Evolutionary conservation across 2,888 invertebrate genomes (phyloP), one percentile per base, ranked within the genome.

Genomic region (Athalia circularis): DNA sequence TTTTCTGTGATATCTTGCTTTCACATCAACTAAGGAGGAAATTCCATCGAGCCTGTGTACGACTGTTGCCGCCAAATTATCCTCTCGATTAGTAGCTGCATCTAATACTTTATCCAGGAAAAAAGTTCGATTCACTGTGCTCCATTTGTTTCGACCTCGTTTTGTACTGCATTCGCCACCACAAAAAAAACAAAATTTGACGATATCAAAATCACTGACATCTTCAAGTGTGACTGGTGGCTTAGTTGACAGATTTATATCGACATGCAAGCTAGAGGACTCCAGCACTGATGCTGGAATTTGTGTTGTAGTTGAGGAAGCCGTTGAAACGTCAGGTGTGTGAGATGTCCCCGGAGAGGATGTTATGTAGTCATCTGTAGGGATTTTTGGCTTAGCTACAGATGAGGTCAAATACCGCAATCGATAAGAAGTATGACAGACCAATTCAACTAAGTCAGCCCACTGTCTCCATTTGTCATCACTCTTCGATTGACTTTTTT

Each of bases 1-100:
- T 52, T 52, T 43, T 5, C 11, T 11, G 43, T 70, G 70, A 70
- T 70, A 70, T 70, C 45, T 70, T 70, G 70, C 70, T 54, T 52
- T 8, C 8, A 70, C 70, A 9, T 70, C 29, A 43, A 70, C 70
- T 54, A 70, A 54, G 54, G 70, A 70, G 29, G 43, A 5, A 70
- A 70, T 70, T 54, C 70, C 70, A 54, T 70, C 70, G 11, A 70
- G 54, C 57, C 70, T 52, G 11, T 7, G 54, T n/a, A 70, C 8
- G 52, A 70, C 70, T 70, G 52, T 54, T 54, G 4, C 43, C 9
- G 54, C 6, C 11, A 54, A 70, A 54, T 5, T 54, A 70, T 70
- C 70, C 9, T 52, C 54, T 70, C 57, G 70, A 54, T 5, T 54
- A 54, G 8, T 29, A 52, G 70, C 70, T 52, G 54, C 11, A 47